Evolutionary conservation across 1,140 invertebrate species (phyloP), one percentile per base, ranked within the genome.

Genomic region (Drosophila carrolli): DNA sequence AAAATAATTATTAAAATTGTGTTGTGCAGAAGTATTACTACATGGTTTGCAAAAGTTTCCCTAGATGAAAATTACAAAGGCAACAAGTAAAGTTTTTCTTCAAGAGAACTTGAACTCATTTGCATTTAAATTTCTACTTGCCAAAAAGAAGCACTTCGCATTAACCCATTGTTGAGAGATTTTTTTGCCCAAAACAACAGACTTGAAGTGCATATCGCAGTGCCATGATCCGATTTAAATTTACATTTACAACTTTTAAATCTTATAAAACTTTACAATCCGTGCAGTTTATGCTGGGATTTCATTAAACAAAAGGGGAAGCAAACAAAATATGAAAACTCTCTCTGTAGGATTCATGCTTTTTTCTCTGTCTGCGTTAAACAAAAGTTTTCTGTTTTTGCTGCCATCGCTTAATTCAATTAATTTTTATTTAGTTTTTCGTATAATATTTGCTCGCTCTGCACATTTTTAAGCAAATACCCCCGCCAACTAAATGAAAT

Each of bases 361-460:
- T 73, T 72, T 43, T 41, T 60, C 60, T 73, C 71, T 76, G 77
- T 74, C 82, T 86, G 70, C 75, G 57, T 54, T 66, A 66, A 86
- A 63, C 67, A 82, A 88, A 82, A 75, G 60, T 86, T 78, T 57
- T 70, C 59, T 70, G 67, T 43, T 51, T 73, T 53, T 60, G 35
- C 51, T 63, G 60, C 60, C 81, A 67, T 80, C 81, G 75, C 83
- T 86, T 86, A 86, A 86, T 86, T 86, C 84, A 88, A 86, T 86
- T 86, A 86, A 86, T 86, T 86, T 86, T 86, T 86, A 89, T 86
- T 86, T 86, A 86, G 83, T 86, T 86, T 72, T 83, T 86, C 79
- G 76, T 80, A 89, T 79, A 83, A 88, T 89, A 86, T 89, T 89
- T 89, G 84, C 84, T 70, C 63, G 75, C 63, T 88, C 60, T 77